Conservation (phyloP, 2,113 vertebrate genomes). For the Hypomesus transpacificus region DNA sequence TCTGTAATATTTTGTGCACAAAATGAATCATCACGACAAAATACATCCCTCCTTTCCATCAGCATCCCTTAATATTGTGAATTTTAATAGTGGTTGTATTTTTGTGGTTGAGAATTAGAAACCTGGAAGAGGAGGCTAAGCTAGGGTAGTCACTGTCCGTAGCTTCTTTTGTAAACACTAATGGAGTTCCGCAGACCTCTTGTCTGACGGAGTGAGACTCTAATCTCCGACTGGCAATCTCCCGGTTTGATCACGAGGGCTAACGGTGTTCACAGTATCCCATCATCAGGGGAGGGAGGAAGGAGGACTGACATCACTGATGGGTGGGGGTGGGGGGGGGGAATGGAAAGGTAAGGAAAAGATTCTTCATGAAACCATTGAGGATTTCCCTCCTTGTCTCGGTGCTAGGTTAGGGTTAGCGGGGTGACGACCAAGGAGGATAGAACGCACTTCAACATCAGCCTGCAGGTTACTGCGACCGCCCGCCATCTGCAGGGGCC, state of each 20-base stretch:
- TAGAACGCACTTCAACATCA: neutral
- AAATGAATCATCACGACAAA: slow-evolving; percentile 39
- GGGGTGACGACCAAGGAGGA: neutral
- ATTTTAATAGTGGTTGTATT: slow-evolving; percentile 45
- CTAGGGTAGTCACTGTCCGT: slow-evolving; percentile 12
- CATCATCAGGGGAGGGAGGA: neutral
- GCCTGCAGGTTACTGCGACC: neutral
- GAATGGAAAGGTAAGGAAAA: slow-evolving; percentile 16
- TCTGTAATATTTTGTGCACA: slow-evolving; percentile 32
- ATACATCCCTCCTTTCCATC: slow-evolving; percentile 54
- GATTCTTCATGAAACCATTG: slow-evolving; percentile 65
- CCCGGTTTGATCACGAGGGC: slow-evolving; percentile 32
- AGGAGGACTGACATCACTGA: slow-evolving; percentile 22
- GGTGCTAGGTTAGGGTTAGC: neutral
- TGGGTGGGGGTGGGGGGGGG: slow-evolving; percentile 12
- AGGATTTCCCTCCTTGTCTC: slow-evolving; percentile 13
- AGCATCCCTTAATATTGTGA: slow-evolving; percentile 46
- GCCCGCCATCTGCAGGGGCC: neutral
- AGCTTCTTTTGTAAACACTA: slow-evolving; percentile 65
- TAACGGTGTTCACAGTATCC: slow-evolving; percentile 51
- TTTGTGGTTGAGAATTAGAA: slow-evolving; percentile 17
- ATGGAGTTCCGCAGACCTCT: slow-evolving; percentile 31
- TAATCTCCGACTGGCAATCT: slow-evolving; percentile 43
- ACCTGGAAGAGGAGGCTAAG: slow-evolving; percentile 4
- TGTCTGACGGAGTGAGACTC: slow-evolving; percentile 24